Base-by-base conservation (phyloP, 2,797 vertebrate species). In the Emys orbicularis region DNA sequence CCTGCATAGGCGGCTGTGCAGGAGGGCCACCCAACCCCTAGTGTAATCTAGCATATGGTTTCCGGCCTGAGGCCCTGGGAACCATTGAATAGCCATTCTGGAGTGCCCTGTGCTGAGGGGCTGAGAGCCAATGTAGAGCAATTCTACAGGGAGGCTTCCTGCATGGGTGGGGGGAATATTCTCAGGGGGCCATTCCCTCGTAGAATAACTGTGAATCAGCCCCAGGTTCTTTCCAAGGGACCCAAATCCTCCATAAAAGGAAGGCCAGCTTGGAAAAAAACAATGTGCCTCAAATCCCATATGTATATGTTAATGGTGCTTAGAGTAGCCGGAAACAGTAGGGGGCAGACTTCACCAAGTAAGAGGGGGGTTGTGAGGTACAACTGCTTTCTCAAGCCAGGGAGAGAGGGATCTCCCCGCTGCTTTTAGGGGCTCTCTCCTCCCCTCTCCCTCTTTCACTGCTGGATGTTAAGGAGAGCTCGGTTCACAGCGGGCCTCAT, bases 1-100 rank as follows among this genome's bases (percentile, higher is more conserved):
- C 65, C 19, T n/a, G n/a, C 19, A 1, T n/a, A n/a, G 34, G 65
- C 9, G 9, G 18, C 34, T n/a, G 65, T 19, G 19, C 34, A 10
- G 65, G 8, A 19, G 65, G 15, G n/a, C 18, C n/a, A 19, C n/a
- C 16, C 34, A n/a, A 18, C 31, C 15, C 61, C 61, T 18, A n/a
- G 31, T n/a, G 16, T n/a, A 65, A 34, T 59, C 31, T 59, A 37
- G 21, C n/a, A 21, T 68, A 68, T 5, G 5, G n/a, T 68, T n/a
- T 68, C n/a, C 3, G 3, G 52, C 2, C 6, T 27, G 23, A 84
- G 83, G 5, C 15, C 1, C 0, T 12, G 49, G 53, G 7, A 4
- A 84, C 1, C 0, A 2, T 9, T 29, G 3, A 79, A 53, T 16
- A 47, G 44, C 13, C 44, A 23, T 72, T 72, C n/a, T 41, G 65